Base-by-base conservation (phyloP, 2,113 vertebrate genomes). In the Elanus axillaris region DNA sequence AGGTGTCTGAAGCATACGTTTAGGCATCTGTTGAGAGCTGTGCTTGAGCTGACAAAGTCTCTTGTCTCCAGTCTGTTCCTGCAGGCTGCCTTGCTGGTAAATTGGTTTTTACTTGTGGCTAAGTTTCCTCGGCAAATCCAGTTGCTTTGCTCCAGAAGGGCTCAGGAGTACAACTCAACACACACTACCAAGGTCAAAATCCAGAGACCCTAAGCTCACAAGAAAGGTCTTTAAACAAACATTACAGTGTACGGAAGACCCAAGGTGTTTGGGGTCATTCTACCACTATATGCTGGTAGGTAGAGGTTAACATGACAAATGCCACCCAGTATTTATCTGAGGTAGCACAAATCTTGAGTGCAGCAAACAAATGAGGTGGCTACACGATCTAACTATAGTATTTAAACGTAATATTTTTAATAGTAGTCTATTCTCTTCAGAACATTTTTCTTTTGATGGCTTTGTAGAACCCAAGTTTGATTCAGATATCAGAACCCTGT, bases 241-340 rank as follows among this genome's bases (percentile, higher is more conserved):
- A 0, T 32, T 45, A 36, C 10, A 4, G 9, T 13, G 8, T 22
- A 25, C 22, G 26, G 45, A 74, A 26, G 12, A 53, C n/a, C n/a
- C 17, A n/a, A 50, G 16, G 16, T 55, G 3, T 74, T 29, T 72
- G 22, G 21, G 13, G 5, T 47, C 0, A 0, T 53, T 79, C 36
- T 58, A 3, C 19, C 6, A 20, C n/a, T 75, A 2, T 18, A 67
- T 77, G 10, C 16, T 74, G 34, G 5, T 45, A 31, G 31, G 11
- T 29, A 29, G 25, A 43, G 11, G 13, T 67, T 74, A 85, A 38
- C 7, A 13, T 72, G 53, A 15, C 52, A 36, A 72, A 20, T 60
- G 10, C 5, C 14, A 36, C 31, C 20, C 18, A 31, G 11, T 58
- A 45, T 56, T 87, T 64, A 13, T n/a, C 31, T 64, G 53, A 75